Base-by-base conservation (phyloP, 2,797 vertebrate genomes). In the Basileuterus tristriatus region DNA sequence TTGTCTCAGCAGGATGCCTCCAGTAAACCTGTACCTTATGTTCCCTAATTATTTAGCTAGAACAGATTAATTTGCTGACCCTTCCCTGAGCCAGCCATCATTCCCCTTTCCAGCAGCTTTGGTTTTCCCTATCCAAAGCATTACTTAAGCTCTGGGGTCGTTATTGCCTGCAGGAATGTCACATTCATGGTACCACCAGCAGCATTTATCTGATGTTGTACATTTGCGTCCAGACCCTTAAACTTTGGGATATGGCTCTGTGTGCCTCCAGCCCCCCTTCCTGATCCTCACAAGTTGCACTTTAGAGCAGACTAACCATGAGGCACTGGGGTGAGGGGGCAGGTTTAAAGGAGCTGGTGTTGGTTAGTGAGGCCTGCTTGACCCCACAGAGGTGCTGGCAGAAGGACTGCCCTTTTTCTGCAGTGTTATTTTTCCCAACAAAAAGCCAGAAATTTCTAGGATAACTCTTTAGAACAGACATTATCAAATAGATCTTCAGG, bases 51-150 rank as follows among this genome's bases (percentile, higher is more conserved):
- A 77, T 77, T 95, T 91, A 93, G 60, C 78, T 93, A 65, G 9
- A 34, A 76, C 39, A 70, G 59, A 96, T 90, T 64, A 94, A 97
- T 95, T 94, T 89, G 50, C 62, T 95, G 88, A 92, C 68, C 63
- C 50, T 90, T 64, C 22, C 32, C 34, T 83, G 52, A 55, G 71
- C 78, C 91, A 90, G 80, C 65, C 47, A 71, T 30, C 26, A 16
- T 84, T 96, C 93, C 58, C 30, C 92, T 82, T 93, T 90, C 75
- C 84, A 89, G 83, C 43, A 83, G 85, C 24, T 16, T 56, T 10
- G 15, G 22, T 76, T 75, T 95, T 86, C 47, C 68, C 86, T 78
- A 18, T 24, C 10, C 26, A 10, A 9, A 62, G 41, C 41, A 8
- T 90, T 60, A 15, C 37, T 59, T 58, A 17, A 53, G 44, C n/a